These are phyloP conservation scores for Melieria omissa DNA, from an alignment of 2,888 invertebrate genomes.

Conservation along the genomic window DNA sequence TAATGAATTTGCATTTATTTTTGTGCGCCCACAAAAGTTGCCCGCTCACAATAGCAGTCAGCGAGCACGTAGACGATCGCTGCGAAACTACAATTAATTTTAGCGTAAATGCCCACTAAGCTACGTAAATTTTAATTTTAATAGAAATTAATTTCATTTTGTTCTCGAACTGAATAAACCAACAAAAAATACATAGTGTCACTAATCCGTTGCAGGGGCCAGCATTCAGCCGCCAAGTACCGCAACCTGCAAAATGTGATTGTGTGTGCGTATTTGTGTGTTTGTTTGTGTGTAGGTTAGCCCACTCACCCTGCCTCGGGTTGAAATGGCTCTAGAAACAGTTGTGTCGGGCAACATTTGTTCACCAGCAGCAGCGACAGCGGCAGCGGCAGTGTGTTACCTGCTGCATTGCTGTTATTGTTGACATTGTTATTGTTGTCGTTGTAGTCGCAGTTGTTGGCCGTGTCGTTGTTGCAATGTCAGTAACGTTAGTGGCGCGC, in stretches of 20 bases:
- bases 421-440: conserved; percentile 12
- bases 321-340: too few species aligned
- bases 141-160: conserved; percentile 29
- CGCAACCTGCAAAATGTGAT: too few species aligned
- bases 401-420: conserved; percentile 9
- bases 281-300: too few species aligned
- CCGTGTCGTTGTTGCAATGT: conserved; percentile 15
- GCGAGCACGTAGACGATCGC: not conserved
- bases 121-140: conserved; percentile 10
- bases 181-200: not conserved
- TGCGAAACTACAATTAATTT: not conserved
- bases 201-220: not conserved
- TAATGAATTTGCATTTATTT: too few species aligned
- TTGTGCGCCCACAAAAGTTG: too few species aligned
- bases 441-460: not conserved
- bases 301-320: too few species aligned
- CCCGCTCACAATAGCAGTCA: too few species aligned
- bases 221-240: not conserved
- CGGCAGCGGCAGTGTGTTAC: too few species aligned
- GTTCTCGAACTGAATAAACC: conserved; percentile 15
- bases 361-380: too few species aligned
- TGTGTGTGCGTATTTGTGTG: too few species aligned
- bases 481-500: conserved; percentile 2
- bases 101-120: conserved; percentile 4
- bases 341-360: too few species aligned